These are phyloP conservation scores for Heliconius erato DNA, from an alignment of 2,888 invertebrate genomes.

Conservation along the genomic window DNA sequence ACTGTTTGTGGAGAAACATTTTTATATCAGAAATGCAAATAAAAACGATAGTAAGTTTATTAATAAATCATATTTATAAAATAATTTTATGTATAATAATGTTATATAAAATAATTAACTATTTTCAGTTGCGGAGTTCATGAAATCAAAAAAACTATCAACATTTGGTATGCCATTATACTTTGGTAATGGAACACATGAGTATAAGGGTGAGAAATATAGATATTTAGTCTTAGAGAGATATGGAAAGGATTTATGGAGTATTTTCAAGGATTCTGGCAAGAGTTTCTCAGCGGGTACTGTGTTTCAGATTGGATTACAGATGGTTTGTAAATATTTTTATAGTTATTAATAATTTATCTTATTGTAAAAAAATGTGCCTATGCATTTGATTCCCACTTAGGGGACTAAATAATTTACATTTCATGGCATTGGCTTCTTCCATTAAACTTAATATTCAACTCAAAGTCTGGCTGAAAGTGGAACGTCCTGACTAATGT, in stretches of 20 bases:
- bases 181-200: constrained; percentile 93
- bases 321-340: constrained; percentile 88
- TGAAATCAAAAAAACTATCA: constrained; percentile 88
- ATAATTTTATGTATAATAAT: not conserved
- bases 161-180: constrained; percentile 94
- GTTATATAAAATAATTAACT: not conserved
- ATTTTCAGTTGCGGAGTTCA: constrained; percentile 89
- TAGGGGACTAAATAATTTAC: too few species aligned
- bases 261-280: constrained; percentile 89
- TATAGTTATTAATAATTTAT: not conserved
- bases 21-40: constrained; percentile 92
- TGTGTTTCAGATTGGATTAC: constrained; percentile 92
- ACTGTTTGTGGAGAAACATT: constrained; percentile 96
- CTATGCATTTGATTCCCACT: too few species aligned
- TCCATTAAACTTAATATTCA: too few species aligned
- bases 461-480: too few species aligned
- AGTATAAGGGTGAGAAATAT: constrained; percentile 90
- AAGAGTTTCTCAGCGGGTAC: constrained; percentile 89
- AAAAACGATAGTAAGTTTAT: constrained; percentile 87
- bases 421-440: too few species aligned
- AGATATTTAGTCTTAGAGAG: constrained; percentile 96
- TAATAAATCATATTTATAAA: not conserved
- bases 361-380: too few species aligned
- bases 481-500: too few species aligned
- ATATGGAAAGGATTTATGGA: constrained; percentile 94